Evolutionary conservation across 2,888 invertebrate genomes (phyloP).

Genomic region (Apotomis turbidana): DNA sequence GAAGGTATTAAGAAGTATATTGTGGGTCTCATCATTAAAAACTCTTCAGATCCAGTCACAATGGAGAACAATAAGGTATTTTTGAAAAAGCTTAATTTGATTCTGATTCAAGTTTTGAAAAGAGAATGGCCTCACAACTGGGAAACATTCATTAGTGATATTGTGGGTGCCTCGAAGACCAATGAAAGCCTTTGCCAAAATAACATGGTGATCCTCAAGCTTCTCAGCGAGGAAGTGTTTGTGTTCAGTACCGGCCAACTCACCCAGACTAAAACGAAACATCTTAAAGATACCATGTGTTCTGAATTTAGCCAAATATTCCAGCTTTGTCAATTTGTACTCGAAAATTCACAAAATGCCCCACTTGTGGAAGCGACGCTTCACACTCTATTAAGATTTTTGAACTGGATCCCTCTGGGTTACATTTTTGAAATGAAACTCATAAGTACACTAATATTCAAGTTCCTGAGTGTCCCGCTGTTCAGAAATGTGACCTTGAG

Average conservation of each 20-base stretch:
- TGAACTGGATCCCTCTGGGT: constrained; percentile 99
- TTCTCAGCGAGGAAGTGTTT: constrained; percentile 99
- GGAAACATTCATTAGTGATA: constrained; percentile 99
- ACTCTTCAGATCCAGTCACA: constrained; percentile 94
- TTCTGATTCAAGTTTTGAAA: constrained; percentile 99
- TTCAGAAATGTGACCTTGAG: constrained; percentile 99
- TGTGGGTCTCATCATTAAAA: constrained; percentile 98
- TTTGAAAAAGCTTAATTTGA: constrained; percentile 99
- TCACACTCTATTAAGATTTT: constrained; percentile 97
- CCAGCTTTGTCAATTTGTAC: constrained; percentile 98
- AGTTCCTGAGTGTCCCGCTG: constrained; percentile 98
- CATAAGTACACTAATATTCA: constrained; percentile 96
- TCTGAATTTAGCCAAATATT: constrained; percentile 99
- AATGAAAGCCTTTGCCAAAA: constrained; percentile 99
- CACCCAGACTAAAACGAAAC: constrained; percentile 99
- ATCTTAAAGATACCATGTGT: constrained; percentile 99
- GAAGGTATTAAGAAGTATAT: constrained; percentile 99
- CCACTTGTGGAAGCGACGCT: constrained; percentile 97
- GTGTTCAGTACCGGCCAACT: constrained; percentile 99
- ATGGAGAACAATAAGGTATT: constrained; percentile 98
- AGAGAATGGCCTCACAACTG: constrained; percentile 99
- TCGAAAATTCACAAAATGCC: constrained; percentile 99
- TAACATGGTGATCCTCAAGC: constrained; percentile 99
- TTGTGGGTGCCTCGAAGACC: constrained; percentile 99
- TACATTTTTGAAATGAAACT: constrained; percentile 99